phyloP scores from a whole-genome alignment of 2,113 vertebrate genomes.

The Phalacrocorax aristotelis region DNA sequence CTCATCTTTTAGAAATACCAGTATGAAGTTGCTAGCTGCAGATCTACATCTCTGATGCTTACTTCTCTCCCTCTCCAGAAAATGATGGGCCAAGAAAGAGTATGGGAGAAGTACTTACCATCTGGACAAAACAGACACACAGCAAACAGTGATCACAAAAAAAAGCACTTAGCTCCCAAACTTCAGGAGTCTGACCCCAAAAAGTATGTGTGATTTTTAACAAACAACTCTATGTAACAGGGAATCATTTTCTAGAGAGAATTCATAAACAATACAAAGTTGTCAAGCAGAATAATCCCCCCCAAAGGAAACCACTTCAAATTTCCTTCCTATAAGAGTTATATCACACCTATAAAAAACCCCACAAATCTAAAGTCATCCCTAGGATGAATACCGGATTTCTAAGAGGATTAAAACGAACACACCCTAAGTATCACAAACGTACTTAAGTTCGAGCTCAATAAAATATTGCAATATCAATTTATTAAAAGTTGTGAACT shows the following conservation, averaged over 20 bases:
- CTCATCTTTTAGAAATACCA: not conserved
- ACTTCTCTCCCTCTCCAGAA: not conserved
- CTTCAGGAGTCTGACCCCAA: not conserved
- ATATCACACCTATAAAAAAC: not conserved
- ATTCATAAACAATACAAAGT: not conserved
- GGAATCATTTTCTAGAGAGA: not conserved
- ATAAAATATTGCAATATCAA: slow-evolving; percentile 72
- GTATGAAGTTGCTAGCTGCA: not conserved
- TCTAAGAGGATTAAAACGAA: slow-evolving; percentile 44
- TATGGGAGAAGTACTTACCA: not conserved
- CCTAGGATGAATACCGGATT: slow-evolving; percentile 39
- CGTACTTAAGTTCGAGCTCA: slow-evolving; percentile 63
- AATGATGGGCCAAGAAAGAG: not conserved
- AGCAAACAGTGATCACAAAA: not conserved
- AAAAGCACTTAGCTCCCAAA: not conserved
- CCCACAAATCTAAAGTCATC: slow-evolving; percentile 12
- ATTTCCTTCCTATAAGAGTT: not conserved
- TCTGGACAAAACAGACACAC: not conserved
- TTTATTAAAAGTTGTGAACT: slow-evolving; percentile 77
- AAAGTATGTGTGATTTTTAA: not conserved
- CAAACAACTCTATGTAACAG: not conserved
- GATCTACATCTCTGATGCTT: not conserved
- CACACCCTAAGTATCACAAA: slow-evolving; percentile 45
- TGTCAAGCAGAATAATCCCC: not conserved
- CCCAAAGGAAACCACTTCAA: not conserved